Base-by-base conservation (phyloP, 1,140 invertebrate genomes). In the Matsumurasca onukii region DNA sequence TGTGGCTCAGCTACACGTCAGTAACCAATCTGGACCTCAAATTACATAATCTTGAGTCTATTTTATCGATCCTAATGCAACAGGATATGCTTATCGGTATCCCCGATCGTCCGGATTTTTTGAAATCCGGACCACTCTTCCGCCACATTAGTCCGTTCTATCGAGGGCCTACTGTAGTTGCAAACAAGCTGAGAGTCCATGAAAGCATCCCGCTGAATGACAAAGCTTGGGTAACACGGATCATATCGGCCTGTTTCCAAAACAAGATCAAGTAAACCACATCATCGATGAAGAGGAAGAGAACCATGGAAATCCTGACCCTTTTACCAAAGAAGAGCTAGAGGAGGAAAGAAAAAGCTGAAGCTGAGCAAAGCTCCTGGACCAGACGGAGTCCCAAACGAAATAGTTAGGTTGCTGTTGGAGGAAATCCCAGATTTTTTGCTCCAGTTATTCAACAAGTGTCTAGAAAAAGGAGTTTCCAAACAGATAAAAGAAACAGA, bases 331-430 rank as follows among this genome's bases (percentile, higher is more conserved):
- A 45, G 17, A 45, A 17, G 34, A 45, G 17, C 34, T 45, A 45
- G 34, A 45, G 34, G 17, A 45, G 34, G 17, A 45, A 45, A 45
- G 34, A 45, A 45, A 34, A 25, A 51, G 49, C 20, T 63, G 61
- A 63, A n/a, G 22, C 20, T n/a, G 24, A 13, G 22, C 9, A 45
- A 45, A 45, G 34, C 34, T 9, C 34, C 34, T 12, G 34, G 34
- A 45, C 34, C 34, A 45, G 34, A 45, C 17, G 34, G 34, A 17
- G 17, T 45, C 17, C 34, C 34, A 12, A 45, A 45, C 17, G 34
- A 45, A 45, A 17, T 45, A 12, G 34, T 45, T 12, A 45, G 17
- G 34, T 12, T 45, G 34, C 9, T 45, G 17, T 17, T 45, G 17
- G 34, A 12, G 34, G 34, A 45, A 45, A 45, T 17, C 17, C 34